Conservation (phyloP, 1,140 invertebrate genomes). For the Megalopta genalis region DNA sequence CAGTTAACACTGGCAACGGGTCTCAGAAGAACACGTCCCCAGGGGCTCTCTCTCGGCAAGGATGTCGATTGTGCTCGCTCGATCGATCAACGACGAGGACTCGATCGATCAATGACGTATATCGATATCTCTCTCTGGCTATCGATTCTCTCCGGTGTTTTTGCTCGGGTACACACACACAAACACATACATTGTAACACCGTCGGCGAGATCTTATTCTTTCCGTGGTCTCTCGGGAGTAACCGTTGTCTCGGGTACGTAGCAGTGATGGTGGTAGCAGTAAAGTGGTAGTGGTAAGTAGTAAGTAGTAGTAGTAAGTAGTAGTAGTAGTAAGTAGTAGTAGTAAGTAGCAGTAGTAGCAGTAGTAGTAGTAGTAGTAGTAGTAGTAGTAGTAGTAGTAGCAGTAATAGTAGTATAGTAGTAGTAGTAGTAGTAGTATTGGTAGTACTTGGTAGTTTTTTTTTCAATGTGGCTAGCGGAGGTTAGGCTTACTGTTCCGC, state of each 20-base stretch:
- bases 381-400: slow-evolving; percentile 50
- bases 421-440: slow-evolving; percentile 54
- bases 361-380: slow-evolving; percentile 59
- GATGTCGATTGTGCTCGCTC: slow-evolving; percentile 3
- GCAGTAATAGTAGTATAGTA: slow-evolving; percentile 35
- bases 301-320: slow-evolving; percentile 48
- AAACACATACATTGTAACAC: slow-evolving; percentile 60
- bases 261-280: slow-evolving; percentile 57
- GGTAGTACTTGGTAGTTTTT: slow-evolving; percentile 64
- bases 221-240: slow-evolving; percentile 61
- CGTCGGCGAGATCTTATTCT: slow-evolving; percentile 54
- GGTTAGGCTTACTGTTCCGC: slow-evolving; percentile 85
- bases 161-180: slow-evolving; percentile 54
- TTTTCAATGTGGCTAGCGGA: slow-evolving; percentile 75
- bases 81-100: too few relatives aligned
- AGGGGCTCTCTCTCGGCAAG: slow-evolving; percentile 44
- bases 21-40: slow-evolving; percentile 32
- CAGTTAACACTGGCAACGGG: slow-evolving; percentile 50
- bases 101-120: slow-evolving; percentile 59
- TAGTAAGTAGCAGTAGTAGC: slow-evolving; percentile 50
- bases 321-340: slow-evolving; percentile 46
- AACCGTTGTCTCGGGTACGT: slow-evolving; percentile 61
- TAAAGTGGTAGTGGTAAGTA: slow-evolving; percentile 37
- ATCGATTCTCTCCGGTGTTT: too few relatives aligned
- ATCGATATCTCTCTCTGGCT: too few relatives aligned